Conservation (phyloP, 2,888 invertebrate species). For the Enoplolaimus lenunculus region DNA sequence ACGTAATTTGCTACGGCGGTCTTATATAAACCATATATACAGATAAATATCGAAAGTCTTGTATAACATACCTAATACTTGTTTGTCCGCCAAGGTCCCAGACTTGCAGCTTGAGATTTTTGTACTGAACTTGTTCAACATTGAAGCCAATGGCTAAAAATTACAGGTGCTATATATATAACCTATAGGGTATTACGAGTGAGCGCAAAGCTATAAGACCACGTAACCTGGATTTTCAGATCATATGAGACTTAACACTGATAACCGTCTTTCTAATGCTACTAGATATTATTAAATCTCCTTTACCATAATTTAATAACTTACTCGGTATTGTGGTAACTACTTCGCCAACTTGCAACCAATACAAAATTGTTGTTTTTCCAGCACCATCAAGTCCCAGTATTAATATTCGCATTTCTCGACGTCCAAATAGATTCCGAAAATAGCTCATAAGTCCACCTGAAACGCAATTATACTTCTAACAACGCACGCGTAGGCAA, state of each 20-base stretch:
- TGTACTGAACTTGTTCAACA: constrained; percentile 96
- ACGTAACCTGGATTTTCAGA: no score
- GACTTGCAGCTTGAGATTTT: constrained; percentile 95
- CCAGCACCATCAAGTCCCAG: constrained; percentile 49
- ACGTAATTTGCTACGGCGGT: no score
- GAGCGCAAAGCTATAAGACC: no score
- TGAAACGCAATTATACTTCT: constrained; percentile 45
- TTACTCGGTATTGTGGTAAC: constrained; percentile 66
- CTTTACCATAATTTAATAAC: neutral
- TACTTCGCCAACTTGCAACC: constrained; percentile 91
- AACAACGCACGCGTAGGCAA: no score
- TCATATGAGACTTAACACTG: no score
- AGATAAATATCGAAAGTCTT: no score
- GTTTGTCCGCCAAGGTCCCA: constrained; percentile 99
- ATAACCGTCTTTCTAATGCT: no score
- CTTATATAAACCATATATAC: no score
- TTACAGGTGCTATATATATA: no score
- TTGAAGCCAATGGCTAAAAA: constrained; percentile 95
- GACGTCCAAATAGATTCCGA: constrained; percentile 57
- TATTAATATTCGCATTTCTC: constrained; percentile 50
- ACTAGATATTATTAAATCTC: neutral
- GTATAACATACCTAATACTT: constrained; percentile 69
- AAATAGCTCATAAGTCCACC: constrained; percentile 94
- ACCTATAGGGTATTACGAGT: no score
- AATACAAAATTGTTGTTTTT: constrained; percentile 92